These are phyloP conservation scores for Aleiodes sp. DNA, from an alignment of 1,140 invertebrate species.

Conservation along the genomic window DNA sequence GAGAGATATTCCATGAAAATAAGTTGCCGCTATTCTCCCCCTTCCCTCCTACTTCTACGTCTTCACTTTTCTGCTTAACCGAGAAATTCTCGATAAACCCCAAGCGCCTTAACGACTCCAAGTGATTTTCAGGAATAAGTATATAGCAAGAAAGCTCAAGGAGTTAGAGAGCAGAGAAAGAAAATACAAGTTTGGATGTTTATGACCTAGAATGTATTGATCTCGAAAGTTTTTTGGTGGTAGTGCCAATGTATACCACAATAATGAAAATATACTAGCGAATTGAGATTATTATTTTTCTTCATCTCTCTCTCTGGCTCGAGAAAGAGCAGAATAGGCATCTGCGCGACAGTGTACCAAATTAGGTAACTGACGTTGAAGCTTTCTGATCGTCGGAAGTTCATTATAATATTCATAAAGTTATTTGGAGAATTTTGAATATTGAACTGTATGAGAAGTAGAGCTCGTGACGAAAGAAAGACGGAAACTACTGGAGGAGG, in stretches of 20 bases:
- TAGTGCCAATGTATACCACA: neutral
- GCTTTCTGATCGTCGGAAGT: neutral
- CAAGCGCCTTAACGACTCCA: neutral
- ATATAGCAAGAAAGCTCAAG: neutral
- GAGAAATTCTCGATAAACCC: slow-evolving; percentile 1
- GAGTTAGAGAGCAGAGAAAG: neutral
- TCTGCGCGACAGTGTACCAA: neutral
- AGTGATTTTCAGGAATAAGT: neutral
- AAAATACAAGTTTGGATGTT: neutral
- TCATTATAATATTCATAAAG: slow-evolving; percentile 10
- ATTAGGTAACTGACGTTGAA: neutral
- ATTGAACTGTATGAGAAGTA: neutral
- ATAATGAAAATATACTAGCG: neutral
- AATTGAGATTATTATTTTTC: no score
- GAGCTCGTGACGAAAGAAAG: neutral
- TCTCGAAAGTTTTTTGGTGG: neutral
- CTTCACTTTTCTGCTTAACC: slow-evolving; percentile 6
- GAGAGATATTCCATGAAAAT: slow-evolving; percentile 23
- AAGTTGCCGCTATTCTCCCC: neutral
- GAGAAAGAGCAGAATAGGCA: neutral
- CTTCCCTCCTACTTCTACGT: neutral
- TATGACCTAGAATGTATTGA: neutral
- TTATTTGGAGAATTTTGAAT: neutral
- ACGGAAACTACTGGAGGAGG: neutral
- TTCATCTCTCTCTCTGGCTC: neutral